Percentiles rank a stretch among this genome's conserved stretches.
phyloP scores from a whole-genome alignment of 2,113 vertebrate species.

The Apodemus speciosus region DNA sequence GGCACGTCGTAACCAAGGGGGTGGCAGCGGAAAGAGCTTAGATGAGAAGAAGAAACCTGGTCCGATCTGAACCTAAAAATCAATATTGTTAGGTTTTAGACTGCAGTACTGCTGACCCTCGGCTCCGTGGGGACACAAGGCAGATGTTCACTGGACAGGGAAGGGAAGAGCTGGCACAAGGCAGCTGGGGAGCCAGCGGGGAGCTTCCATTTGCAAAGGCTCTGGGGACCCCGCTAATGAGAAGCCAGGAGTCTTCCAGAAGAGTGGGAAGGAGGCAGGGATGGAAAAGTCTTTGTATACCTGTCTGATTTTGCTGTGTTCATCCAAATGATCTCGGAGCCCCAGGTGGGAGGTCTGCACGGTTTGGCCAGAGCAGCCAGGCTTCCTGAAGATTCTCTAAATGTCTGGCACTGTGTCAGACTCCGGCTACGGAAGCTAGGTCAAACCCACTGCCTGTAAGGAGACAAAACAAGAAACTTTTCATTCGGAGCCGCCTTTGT shows the following conservation, averaged over 20 bases:
- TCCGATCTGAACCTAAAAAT: constrained; percentile 37
- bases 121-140: constrained; percentile 37
- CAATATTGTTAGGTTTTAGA: constrained; percentile 27
- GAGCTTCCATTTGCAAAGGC: constrained; percentile 52
- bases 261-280: not conserved
- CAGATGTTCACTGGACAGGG: constrained; percentile 31
- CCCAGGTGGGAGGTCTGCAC: not conserved
- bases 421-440: not conserved
- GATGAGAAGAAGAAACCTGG: not conserved
- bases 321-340: constrained; percentile 4
- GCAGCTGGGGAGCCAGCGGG: constrained; percentile 33
- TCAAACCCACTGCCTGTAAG: not conserved
- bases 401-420: not conserved
- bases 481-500: not conserved
- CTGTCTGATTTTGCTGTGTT: not conserved
- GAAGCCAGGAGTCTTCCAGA: not conserved
- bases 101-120: not conserved
- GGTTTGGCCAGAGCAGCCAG: not conserved
- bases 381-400: not conserved
- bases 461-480: rapidly evolving
- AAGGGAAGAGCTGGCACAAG: not conserved
- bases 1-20: not conserved
- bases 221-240: not conserved
- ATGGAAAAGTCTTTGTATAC: not conserved
- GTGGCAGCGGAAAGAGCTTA: not conserved